These are phyloP conservation scores for Oncorhynchus nerka DNA, from an alignment of 2,113 vertebrate species.

Conservation along the genomic window DNA sequence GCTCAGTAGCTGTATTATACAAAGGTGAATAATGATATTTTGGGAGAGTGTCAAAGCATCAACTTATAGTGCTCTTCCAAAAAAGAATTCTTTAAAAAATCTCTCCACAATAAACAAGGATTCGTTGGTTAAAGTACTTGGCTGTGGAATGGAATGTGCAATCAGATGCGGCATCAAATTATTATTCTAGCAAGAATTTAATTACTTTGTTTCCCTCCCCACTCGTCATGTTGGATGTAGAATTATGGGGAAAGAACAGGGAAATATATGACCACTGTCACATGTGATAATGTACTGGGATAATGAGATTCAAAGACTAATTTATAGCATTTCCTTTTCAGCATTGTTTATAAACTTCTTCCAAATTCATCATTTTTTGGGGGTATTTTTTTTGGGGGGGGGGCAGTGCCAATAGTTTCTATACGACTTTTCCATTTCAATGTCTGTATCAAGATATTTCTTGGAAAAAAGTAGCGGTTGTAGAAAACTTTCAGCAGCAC, in stretches of 20 bases:
- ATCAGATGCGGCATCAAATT: neutral
- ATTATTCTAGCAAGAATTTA: constrained; percentile 13
- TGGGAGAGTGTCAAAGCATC: constrained; percentile 52
- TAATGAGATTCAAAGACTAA: neutral
- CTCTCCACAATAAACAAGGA: constrained; percentile 42
- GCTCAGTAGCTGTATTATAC: neutral
- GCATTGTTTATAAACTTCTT: no score
- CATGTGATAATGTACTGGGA: neutral
- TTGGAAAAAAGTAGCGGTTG: constrained; percentile 19
- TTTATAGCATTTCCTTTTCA: no score
- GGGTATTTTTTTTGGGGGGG: no score
- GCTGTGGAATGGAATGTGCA: constrained; percentile 22
- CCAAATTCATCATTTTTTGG: no score
- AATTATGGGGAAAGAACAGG: constrained; percentile 12
- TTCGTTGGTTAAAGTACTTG: constrained; percentile 32
- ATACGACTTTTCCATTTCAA: constrained; percentile 32
- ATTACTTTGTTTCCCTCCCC: constrained; percentile 31
- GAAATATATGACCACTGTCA: neutral
- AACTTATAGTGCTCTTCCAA: constrained; percentile 42
- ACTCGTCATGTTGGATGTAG: constrained; percentile 18
- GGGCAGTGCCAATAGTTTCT: neutral
- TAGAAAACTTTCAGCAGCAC: constrained; percentile 42
- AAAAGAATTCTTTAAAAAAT: constrained; percentile 35
- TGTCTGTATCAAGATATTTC: neutral
- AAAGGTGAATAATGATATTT: constrained; percentile 53